These are phyloP conservation scores for Drosophila trapezifrons DNA, from an alignment of 1,140 invertebrate species.

Conservation along the genomic window DNA sequence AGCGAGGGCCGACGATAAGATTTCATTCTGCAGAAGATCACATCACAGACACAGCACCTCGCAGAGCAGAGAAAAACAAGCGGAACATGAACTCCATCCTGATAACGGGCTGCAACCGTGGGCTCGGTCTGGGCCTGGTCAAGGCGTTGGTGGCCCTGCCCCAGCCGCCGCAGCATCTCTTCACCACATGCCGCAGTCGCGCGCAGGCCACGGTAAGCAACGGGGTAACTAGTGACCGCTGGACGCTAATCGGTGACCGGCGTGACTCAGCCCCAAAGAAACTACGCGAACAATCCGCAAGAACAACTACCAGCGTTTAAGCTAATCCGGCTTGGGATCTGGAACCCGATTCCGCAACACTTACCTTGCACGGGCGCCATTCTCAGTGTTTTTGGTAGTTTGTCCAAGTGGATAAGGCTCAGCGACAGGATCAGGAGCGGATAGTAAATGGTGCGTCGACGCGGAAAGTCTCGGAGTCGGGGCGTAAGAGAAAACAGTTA, in stretches of 20 bases:
- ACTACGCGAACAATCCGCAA: conserved; percentile 61
- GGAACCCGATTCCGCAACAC: conserved; percentile 4
- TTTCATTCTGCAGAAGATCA: conserved; percentile 33
- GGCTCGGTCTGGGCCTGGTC: conserved; percentile 93
- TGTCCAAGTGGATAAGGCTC: conserved; percentile 55
- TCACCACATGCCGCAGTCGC: conserved; percentile 90
- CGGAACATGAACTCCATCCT: conserved; percentile 89
- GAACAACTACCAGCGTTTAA: conserved; percentile 22
- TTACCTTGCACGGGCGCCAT: conserved; percentile 81
- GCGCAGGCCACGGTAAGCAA: conserved; percentile 87
- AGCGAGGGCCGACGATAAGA: conserved; percentile 57
- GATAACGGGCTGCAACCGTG: conserved; percentile 94
- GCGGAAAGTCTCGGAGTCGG: conserved; percentile 3
- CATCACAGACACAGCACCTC: not conserved
- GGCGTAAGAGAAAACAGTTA: conserved; percentile 23
- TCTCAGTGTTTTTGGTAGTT: conserved; percentile 64
- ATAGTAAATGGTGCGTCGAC: conserved; percentile 43
- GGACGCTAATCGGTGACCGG: conserved; percentile 21
- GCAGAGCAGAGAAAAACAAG: not conserved
- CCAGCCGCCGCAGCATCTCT: conserved; percentile 87
- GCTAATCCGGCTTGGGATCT: conserved; percentile 9
- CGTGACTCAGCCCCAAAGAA: conserved; percentile 49
- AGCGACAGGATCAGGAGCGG: conserved; percentile 54
- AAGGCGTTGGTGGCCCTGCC: conserved; percentile 86
- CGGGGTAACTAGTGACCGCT: conserved; percentile 9